phyloP scores from a whole-genome alignment of 2,888 invertebrate genomes.

The Eupithecia insigniata region DNA sequence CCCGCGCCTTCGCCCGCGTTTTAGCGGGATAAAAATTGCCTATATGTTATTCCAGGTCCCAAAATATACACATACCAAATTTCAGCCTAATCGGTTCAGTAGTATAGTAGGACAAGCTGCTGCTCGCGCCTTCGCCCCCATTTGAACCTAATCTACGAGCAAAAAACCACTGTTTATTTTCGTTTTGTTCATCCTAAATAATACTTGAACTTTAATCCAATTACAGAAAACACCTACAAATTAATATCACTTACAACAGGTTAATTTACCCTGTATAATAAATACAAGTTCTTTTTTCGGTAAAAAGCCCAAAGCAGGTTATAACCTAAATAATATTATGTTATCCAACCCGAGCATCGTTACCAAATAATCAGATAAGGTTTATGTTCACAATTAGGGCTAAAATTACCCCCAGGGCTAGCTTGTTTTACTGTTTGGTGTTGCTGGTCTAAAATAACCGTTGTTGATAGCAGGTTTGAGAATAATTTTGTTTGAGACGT shows the following conservation, averaged over 20 bases:
- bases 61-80: no score
- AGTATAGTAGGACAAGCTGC: no score
- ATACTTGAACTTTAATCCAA: background rate
- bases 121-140: no score
- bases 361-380: slow-evolving; percentile 27
- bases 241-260: background rate
- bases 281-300: background rate
- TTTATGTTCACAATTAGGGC: slow-evolving; percentile 28
- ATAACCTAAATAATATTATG: slow-evolving; percentile 14
- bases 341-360: slow-evolving; percentile 17
- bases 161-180: no score
- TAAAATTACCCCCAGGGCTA: slow-evolving; percentile 12
- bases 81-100: no score
- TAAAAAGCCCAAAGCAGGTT: background rate
- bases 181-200: background rate
- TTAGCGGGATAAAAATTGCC: no score
- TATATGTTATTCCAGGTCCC: no score
- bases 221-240: background rate
- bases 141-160: no score
- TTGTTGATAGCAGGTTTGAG: background rate
- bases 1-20: no score
- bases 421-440: background rate
- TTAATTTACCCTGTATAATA: background rate
- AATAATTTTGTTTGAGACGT: background rate
- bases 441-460: background rate